Conservation (phyloP, 1,140 invertebrate genomes). For the Heliothis virescens region DNA sequence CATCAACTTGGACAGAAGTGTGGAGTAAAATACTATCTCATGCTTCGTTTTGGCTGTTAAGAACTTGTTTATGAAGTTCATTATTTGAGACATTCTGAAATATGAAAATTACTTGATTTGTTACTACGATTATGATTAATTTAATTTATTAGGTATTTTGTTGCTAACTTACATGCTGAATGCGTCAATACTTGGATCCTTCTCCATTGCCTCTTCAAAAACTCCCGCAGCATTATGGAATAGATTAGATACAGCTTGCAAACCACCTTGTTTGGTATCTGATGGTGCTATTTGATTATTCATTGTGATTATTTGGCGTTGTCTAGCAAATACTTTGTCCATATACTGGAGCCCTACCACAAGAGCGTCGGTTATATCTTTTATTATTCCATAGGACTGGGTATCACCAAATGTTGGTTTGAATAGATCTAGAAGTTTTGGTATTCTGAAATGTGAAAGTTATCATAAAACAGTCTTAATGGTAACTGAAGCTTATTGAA, state of each 20-base stretch:
- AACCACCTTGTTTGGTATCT: slow-evolving; percentile 45
- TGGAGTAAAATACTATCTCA: slow-evolving; percentile 76
- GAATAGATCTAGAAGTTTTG: slow-evolving; percentile 73
- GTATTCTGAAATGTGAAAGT: slow-evolving; percentile 68
- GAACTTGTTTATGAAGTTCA: slow-evolving; percentile 73
- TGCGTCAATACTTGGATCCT: slow-evolving; percentile 57
- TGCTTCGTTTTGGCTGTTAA: slow-evolving; percentile 66
- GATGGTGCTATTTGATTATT: slow-evolving; percentile 34
- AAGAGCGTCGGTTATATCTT: slow-evolving; percentile 64
- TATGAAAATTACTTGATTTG: neutral
- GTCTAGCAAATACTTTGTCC: slow-evolving; percentile 64
- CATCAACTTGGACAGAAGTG: slow-evolving; percentile 76
- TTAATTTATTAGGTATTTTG: neutral
- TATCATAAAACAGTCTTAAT: no score
- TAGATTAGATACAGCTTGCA: slow-evolving; percentile 61
- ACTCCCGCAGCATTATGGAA: slow-evolving; percentile 62
- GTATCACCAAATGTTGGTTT: slow-evolving; percentile 77
- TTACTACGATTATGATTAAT: neutral
- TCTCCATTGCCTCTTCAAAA: slow-evolving; percentile 57
- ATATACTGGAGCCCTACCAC: slow-evolving; percentile 67
- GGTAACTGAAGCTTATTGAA: no score
- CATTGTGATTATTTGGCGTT: neutral
- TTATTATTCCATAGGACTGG: slow-evolving; percentile 69
- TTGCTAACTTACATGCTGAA: slow-evolving; percentile 71
- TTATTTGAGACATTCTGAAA: slow-evolving; percentile 71